These are phyloP conservation scores for Montipora foliosa DNA, from an alignment of 64 coral and sea anemone species.

Conservation along the genomic window DNA sequence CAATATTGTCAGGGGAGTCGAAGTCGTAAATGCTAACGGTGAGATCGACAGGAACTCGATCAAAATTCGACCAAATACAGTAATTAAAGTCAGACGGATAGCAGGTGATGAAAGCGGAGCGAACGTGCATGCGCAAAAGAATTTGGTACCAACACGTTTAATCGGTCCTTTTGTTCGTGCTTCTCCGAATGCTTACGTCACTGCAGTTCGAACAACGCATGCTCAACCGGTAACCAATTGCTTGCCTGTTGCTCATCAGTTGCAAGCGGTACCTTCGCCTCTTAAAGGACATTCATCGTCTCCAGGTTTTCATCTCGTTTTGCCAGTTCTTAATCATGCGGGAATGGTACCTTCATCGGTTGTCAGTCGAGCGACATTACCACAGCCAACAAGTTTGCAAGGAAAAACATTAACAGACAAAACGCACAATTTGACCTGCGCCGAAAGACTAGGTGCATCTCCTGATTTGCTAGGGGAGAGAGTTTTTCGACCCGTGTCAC, in stretches of 20 bases:
- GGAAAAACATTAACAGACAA: background rate
- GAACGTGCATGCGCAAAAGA: background rate
- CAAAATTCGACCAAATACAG: background rate
- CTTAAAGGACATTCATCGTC: background rate
- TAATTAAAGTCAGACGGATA: background rate
- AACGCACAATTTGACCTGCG: background rate
- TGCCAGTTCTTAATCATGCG: background rate
- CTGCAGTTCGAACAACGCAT: conserved; percentile 2
- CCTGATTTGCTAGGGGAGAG: conserved; percentile 16
- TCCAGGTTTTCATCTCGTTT: conserved; percentile 7
- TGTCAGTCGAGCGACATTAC: background rate
- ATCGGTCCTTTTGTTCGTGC: conserved; percentile 32
- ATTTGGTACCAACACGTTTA: background rate
- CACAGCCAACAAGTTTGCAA: background rate
- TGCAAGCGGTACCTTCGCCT: background rate
- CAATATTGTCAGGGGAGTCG: background rate
- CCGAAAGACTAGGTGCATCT: background rate
- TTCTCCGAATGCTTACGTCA: conserved; percentile 19
- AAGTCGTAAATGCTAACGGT: background rate
- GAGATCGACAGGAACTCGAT: background rate
- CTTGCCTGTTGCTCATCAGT: background rate
- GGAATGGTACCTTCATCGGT: background rate
- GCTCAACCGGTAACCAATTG: background rate
- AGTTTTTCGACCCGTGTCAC: conserved; percentile 29
- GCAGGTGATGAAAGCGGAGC: background rate